Evolutionary conservation across 2,888 invertebrate genomes (phyloP), one percentile per base, ranked within the genome.

Genomic region (Athalia rosae): DNA sequence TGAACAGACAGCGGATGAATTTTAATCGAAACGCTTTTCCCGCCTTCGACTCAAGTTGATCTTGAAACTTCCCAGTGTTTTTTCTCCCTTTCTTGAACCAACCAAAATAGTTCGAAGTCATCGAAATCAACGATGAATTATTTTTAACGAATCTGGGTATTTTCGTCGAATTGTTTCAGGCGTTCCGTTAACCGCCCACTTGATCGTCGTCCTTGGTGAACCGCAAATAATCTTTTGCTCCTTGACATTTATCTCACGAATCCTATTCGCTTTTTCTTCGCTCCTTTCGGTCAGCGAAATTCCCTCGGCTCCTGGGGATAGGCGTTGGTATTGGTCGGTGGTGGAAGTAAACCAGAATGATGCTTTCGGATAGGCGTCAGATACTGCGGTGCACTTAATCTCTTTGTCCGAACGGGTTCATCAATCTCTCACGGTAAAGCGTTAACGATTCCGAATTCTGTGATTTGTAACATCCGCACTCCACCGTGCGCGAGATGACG

Each of bases 191-290:
- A 58, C 45, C 53, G 53, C 53, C 56, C 4, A n/a, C 48, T 11
- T n/a, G 15, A 15, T 59, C 64, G 45, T 67, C 28, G 11, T 11
- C 50, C 66, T 50, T 41, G 50, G 50, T 67, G 28, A 48, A 53
- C 67, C 67, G 11, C 50, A 50, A 67, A 67, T 67, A 67, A 67
- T 67, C 53, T 67, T 50, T 50, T 71, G 13, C 71, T 71, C 58
- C 58, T 71, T 58, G 71, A 71, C 56, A 71, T 71, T 71, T 71
- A 71, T 58, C 69, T 56, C 69, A 41, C 69, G 69, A 71, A 56
- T 71, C 41, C 69, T 71, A 71, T 71, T 71, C 69, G 71, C 45
- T 41, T 58, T 41, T 58, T 58, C n/a, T 71, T 58, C 58, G 45
- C 45, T 45, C 15, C 56, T 58, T 56, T 13, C 6, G 45, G 58